Percentiles rank a stretch among this genome's conserved stretches.
These are phyloP conservation scores for Entelurus aequoreus DNA, from an alignment of 2,113 vertebrate species.

Conservation along the genomic window DNA sequence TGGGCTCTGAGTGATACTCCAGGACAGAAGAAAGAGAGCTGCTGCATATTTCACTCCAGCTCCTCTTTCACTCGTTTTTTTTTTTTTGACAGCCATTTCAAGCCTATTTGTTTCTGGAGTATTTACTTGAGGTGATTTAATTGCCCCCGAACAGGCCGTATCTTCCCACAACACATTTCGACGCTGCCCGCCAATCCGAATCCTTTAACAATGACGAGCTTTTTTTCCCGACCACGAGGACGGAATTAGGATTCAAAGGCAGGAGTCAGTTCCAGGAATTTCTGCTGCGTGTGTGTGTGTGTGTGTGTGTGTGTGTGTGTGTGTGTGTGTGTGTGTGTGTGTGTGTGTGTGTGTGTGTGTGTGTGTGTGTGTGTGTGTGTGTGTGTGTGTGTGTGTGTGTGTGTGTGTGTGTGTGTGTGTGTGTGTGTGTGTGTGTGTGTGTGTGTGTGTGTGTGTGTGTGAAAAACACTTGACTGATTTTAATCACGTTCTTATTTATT, in stretches of 20 bases:
- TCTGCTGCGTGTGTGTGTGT: constrained; percentile 26
- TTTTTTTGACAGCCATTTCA: constrained; percentile 21
- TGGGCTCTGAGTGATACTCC: constrained; percentile 2
- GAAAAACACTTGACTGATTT: constrained; percentile 68
- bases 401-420: background rate
- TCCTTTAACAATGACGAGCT: constrained; percentile 64
- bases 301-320: background rate
- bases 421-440: background rate
- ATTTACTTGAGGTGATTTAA: constrained; percentile 59
- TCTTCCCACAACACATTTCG: constrained; percentile 67
- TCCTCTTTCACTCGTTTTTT: constrained; percentile 15
- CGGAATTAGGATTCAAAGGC: constrained; percentile 67
- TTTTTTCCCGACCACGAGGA: constrained; percentile 42
- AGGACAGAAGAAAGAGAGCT: background rate
- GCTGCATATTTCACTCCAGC: constrained; percentile 15
- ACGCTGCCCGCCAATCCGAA: constrained; percentile 46
- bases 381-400: background rate
- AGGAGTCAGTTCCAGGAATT: constrained; percentile 54
- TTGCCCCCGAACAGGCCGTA: constrained; percentile 57
- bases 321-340: no score
- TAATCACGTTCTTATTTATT: constrained; percentile 70
- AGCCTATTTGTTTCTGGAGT: constrained; percentile 41
- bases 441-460: background rate
- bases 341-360: no score
- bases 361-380: background rate